Percentiles rank a stretch among this genome's conserved stretches.
phyloP scores from a whole-genome alignment of 2,797 vertebrate genomes.

The Periophthalmus magnuspinnatus region DNA sequence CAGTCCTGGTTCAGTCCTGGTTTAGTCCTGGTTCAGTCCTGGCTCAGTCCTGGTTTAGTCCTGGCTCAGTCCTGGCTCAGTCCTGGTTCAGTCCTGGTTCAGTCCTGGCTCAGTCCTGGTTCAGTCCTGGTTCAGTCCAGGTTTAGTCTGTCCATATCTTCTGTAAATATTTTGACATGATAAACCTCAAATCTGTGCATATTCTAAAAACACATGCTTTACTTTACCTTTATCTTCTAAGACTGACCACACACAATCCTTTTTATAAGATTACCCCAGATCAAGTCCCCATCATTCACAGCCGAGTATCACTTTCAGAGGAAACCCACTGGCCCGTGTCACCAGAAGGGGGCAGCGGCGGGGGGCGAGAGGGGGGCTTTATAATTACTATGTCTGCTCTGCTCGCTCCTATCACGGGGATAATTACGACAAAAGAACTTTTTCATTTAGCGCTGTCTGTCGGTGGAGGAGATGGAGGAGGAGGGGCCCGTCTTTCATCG shows the following conservation, averaged over 20 bases:
- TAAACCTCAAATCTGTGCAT: neutral
- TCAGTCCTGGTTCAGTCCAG: no score
- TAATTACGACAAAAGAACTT: conserved; percentile 70
- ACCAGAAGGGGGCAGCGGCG: conserved; percentile 22
- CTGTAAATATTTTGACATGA: neutral
- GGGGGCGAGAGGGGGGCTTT: conserved; percentile 35
- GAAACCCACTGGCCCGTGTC: conserved; percentile 55
- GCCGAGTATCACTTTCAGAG: conserved; percentile 68
- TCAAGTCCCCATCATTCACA: conserved; percentile 43
- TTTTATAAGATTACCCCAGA: conserved; percentile 49
- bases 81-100: no score
- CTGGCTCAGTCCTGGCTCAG: no score
- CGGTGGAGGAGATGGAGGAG: conserved; percentile 47
- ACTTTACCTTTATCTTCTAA: neutral
- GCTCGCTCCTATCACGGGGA: conserved; percentile 64
- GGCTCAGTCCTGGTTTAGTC: no score
- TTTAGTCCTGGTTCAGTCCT: no score
- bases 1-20: no score
- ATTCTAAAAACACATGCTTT: neutral
- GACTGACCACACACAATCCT: conserved; percentile 37
- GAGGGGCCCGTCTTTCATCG: conserved; percentile 58
- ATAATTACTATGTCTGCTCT: conserved; percentile 75
- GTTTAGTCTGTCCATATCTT: neutral
- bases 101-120: no score
- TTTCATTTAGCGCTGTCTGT: conserved; percentile 76